Conservation (phyloP, 2,888 invertebrate species). For the Yponomeuta evonymella region DNA sequence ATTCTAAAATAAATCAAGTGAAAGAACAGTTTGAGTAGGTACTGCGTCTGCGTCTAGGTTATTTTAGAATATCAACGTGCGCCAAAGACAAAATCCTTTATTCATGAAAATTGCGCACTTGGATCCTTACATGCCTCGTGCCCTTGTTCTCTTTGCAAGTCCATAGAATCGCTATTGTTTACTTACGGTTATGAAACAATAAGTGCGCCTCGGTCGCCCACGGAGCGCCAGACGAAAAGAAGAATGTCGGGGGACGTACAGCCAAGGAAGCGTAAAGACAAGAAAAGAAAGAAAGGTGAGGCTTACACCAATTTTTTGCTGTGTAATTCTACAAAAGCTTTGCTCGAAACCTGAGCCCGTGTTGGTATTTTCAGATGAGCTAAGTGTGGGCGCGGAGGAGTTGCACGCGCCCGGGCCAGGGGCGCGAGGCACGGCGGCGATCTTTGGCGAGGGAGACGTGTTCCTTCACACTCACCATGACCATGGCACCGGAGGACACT, state of each 20-base stretch:
- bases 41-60: constrained; percentile 62
- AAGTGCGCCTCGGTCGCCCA: constrained; percentile 56
- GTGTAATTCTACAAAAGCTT: not conserved
- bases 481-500: constrained; percentile 86
- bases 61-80: constrained; percentile 67
- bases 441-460: constrained; percentile 79
- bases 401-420: not conserved
- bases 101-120: constrained; percentile 65
- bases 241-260: constrained; percentile 92
- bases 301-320: not conserved
- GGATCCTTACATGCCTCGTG: constrained; percentile 42
- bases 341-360: not conserved
- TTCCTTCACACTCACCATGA: constrained; percentile 87
- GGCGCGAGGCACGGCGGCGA: constrained; percentile 59
- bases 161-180: constrained; percentile 58
- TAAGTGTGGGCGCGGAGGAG: constrained; percentile 49
- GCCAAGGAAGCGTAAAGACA: constrained; percentile 90
- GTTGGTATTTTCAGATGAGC: constrained; percentile 56
- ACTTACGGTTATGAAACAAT: constrained; percentile 73
- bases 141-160: constrained; percentile 36
- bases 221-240: constrained; percentile 56
- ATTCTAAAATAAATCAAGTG: constrained; percentile 68
- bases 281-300: constrained; percentile 87
- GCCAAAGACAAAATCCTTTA: constrained; percentile 51
- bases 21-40: constrained; percentile 46